These are phyloP conservation scores for Pyralis farinalis DNA, from an alignment of 2,888 invertebrate species.

Conservation along the genomic window DNA sequence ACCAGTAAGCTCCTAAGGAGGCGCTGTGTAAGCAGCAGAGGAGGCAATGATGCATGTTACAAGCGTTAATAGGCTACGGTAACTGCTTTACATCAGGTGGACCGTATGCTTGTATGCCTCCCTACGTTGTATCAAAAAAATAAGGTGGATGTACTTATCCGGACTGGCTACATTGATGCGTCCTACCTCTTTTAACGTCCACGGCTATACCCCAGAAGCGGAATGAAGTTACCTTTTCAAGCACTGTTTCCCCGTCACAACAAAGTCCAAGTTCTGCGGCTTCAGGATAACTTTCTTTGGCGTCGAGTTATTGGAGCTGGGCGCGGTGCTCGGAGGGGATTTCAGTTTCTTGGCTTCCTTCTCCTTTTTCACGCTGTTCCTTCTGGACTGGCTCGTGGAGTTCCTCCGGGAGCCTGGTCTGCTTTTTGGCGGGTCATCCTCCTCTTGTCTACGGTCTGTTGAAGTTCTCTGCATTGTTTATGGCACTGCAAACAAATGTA, in stretches of 20 bases:
- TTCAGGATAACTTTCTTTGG: constrained; percentile 44
- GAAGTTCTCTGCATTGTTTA: constrained; percentile 22
- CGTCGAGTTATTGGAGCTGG: constrained; percentile 39
- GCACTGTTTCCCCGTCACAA: constrained; percentile 63
- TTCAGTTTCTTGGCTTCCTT: constrained; percentile 25
- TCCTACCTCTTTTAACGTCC: too few relatives aligned
- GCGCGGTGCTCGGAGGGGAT: constrained; percentile 24
- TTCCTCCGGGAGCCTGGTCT: constrained; percentile 50
- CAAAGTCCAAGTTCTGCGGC: constrained; percentile 48
- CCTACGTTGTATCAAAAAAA: too few relatives aligned
- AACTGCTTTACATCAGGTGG: too few relatives aligned
- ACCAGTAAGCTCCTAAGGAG: too few relatives aligned
- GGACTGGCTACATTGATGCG: too few relatives aligned
- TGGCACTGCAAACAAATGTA: not conserved
- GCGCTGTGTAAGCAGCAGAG: too few relatives aligned
- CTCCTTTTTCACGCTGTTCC: constrained; percentile 51
- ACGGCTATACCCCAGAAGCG: too few relatives aligned
- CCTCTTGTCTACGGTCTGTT: constrained; percentile 32
- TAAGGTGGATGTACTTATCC: too few relatives aligned
- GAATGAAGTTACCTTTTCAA: constrained; percentile 43
- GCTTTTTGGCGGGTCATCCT: constrained; percentile 35
- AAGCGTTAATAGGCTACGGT: too few relatives aligned
- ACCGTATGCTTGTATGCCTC: too few relatives aligned
- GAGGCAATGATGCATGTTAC: too few relatives aligned
- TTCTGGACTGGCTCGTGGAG: constrained; percentile 48